Evolutionary conservation across 2,888 invertebrate species (phyloP).

Genomic region (Spicauda simplicius): DNA sequence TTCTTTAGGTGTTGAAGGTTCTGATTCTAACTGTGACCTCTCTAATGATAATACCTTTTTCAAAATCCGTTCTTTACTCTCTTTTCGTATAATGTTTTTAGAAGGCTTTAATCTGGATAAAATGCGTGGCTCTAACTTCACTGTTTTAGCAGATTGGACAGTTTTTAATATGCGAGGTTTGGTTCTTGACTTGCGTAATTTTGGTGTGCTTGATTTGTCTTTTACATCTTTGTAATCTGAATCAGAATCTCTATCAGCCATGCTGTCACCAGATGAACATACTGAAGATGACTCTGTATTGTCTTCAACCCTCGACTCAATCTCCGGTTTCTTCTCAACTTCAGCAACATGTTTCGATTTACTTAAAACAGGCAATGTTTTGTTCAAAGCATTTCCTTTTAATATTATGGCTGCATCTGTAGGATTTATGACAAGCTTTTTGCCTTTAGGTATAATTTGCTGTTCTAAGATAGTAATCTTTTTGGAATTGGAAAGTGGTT

Average conservation of each 20-base stretch:
- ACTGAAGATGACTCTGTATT: slow-evolving; percentile 78
- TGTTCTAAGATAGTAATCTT: slow-evolving; percentile 81
- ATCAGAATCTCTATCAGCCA: slow-evolving; percentile 86
- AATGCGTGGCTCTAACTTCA: slow-evolving; percentile 64
- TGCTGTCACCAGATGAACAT: slow-evolving; percentile 82
- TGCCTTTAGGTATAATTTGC: slow-evolving; percentile 80
- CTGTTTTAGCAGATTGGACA: slow-evolving; percentile 51
- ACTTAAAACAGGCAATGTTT: slow-evolving; percentile 61
- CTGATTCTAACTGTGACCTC: slow-evolving; percentile 57
- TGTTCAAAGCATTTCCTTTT: slow-evolving; percentile 70
- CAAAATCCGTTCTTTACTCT: slow-evolving; percentile 68
- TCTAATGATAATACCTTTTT: slow-evolving; percentile 59
- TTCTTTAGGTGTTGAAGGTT: slow-evolving; percentile 53
- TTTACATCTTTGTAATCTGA: slow-evolving; percentile 84
- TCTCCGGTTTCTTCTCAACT: slow-evolving; percentile 55
- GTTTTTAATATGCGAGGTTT: slow-evolving; percentile 74
- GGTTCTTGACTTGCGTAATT: slow-evolving; percentile 63
- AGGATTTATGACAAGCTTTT: slow-evolving; percentile 71
- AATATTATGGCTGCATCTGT: slow-evolving; percentile 64
- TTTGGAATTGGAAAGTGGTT: slow-evolving; percentile 73
- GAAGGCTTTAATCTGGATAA: slow-evolving; percentile 61
- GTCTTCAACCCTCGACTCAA: slow-evolving; percentile 74
- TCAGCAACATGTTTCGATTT: slow-evolving; percentile 64
- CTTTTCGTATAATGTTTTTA: slow-evolving; percentile 62
- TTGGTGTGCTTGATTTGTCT: slow-evolving; percentile 61